These are phyloP conservation scores for Nannospalax galili DNA, from an alignment of 2,113 vertebrate genomes.

Conservation along the genomic window DNA sequence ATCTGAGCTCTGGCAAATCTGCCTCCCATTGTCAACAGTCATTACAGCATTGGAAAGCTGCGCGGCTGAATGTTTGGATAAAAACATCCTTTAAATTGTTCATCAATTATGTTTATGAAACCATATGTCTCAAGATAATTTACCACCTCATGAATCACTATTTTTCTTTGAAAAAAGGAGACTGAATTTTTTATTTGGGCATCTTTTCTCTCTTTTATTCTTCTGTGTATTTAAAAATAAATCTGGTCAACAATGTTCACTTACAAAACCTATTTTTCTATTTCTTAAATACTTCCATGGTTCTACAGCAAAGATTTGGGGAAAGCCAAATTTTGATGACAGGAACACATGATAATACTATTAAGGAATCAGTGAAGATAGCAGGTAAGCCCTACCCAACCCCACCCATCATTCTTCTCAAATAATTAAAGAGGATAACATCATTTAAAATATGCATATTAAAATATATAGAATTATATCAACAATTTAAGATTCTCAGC, in stretches of 20 bases:
- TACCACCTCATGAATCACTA: constrained; percentile 84
- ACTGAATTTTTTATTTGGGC: constrained; percentile 58
- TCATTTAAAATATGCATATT: constrained; percentile 22
- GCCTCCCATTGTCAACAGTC: constrained; percentile 79
- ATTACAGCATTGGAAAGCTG: constrained; percentile 72
- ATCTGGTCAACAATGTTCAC: constrained; percentile 12
- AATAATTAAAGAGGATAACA: constrained; percentile 28
- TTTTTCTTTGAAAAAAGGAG: constrained; percentile 81
- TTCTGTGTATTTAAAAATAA: constrained; percentile 55
- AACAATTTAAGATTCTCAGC: not conserved
- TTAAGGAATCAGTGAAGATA: not conserved
- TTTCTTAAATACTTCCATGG: constrained; percentile 63
- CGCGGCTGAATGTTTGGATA: constrained; percentile 74
- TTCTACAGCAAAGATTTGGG: constrained; percentile 51
- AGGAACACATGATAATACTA: not conserved
- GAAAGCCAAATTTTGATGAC: constrained; percentile 38
- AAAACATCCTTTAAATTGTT: constrained; percentile 70
- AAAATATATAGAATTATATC: not conserved
- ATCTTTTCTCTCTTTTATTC: constrained; percentile 73
- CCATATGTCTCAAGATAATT: constrained; percentile 81
- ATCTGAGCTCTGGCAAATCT: constrained; percentile 58
- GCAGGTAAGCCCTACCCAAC: not conserved
- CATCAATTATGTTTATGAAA: constrained; percentile 81
- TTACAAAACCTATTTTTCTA: constrained; percentile 53
- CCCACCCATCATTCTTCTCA: not conserved